phyloP scores from a whole-genome alignment of 1,140 invertebrate species.

The Cylas formicarius region DNA sequence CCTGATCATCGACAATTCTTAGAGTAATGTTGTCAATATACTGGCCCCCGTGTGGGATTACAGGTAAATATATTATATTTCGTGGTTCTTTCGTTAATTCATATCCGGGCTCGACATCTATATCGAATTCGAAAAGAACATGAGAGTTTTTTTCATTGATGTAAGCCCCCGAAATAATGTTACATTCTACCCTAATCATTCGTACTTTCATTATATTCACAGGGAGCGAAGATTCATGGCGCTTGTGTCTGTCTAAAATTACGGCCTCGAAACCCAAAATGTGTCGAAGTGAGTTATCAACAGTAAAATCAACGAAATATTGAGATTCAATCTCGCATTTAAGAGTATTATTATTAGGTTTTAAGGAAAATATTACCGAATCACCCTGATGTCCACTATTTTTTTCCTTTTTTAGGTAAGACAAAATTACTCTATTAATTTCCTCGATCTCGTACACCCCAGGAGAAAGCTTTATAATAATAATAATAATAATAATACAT shows the following conservation, averaged over 20 bases:
- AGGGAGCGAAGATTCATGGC: conserved; percentile 11
- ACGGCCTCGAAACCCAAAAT: conserved; percentile 6
- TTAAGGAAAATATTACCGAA: conserved; percentile 14
- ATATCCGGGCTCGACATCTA: conserved; percentile 15
- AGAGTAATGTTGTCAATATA: conserved; percentile 12
- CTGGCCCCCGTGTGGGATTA: conserved; percentile 8
- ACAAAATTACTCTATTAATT: too few relatives aligned
- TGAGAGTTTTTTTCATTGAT: conserved; percentile 11
- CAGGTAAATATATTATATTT: conserved; percentile 17
- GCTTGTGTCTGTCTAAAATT: not conserved
- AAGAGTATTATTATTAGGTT: conserved; percentile 14
- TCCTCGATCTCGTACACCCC: too few relatives aligned
- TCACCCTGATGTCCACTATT: too few relatives aligned
- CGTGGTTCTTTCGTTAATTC: conserved; percentile 10
- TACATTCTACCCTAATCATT: conserved; percentile 14
- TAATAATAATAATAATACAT: too few relatives aligned
- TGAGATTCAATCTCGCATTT: conserved; percentile 12
- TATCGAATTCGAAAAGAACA: conserved; percentile 13
- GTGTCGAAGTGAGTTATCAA: not conserved
- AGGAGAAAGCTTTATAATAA: too few relatives aligned
- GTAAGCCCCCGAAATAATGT: conserved; percentile 14
- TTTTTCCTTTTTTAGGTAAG: too few relatives aligned
- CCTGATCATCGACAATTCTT: conserved; percentile 9
- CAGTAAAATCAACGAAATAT: conserved; percentile 12
- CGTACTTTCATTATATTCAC: conserved; percentile 16